Conservation (phyloP, 2,113 vertebrate species). For the Steatornis caripensis region DNA sequence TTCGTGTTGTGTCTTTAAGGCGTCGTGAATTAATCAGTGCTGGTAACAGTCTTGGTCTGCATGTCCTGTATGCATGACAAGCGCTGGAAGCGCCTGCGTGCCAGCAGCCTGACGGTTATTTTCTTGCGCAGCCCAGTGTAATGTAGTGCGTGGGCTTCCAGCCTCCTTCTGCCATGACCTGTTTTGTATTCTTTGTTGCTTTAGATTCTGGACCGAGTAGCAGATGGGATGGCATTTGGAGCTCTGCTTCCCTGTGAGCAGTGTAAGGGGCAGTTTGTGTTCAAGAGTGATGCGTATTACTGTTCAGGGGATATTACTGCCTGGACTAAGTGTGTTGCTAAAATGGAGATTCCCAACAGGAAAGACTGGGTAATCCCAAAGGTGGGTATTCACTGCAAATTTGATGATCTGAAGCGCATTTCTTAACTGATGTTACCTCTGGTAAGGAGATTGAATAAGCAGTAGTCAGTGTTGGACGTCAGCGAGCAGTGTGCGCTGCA, state of each 20-base stretch:
- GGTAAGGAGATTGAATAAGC: not conserved
- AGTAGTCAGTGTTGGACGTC: not conserved
- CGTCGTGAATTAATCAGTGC: not conserved
- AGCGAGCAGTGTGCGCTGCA: not conserved
- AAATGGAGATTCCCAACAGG: conserved; percentile 81
- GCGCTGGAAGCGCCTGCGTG: not conserved
- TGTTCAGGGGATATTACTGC: conserved; percentile 92
- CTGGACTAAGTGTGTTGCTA: conserved; percentile 96
- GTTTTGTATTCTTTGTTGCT: not conserved
- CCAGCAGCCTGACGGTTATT: not conserved
- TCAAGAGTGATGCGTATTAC: conserved; percentile 89
- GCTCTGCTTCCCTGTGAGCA: conserved; percentile 85
- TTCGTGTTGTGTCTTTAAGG: not conserved
- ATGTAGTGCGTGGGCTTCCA: not conserved
- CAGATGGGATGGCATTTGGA: conserved; percentile 91
- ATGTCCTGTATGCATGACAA: not conserved
- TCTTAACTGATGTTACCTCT: not conserved
- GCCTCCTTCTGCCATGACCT: not conserved
- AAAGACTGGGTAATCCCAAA: conserved; percentile 91
- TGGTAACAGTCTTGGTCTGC: not conserved
- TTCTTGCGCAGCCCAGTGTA: not conserved
- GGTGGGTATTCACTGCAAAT: conserved; percentile 65
- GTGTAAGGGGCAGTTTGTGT: conserved; percentile 91
- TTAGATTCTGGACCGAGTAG: conserved; percentile 89
- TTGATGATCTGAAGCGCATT: not conserved